These are phyloP conservation scores for Spinus olivaceus DNA, from an alignment of 2,797 vertebrate genomes.

Conservation along the genomic window DNA sequence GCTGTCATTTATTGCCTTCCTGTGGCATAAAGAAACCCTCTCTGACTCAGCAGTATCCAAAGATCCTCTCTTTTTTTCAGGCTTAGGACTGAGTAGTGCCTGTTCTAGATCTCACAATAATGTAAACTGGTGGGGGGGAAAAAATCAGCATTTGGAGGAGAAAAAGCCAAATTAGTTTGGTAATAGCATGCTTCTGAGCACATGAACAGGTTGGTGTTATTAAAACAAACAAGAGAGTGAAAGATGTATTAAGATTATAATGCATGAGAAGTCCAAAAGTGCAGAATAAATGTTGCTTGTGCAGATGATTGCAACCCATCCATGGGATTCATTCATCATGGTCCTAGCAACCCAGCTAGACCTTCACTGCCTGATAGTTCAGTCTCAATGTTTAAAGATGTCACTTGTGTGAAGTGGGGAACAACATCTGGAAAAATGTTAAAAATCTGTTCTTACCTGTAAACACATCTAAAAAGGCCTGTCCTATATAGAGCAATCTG, in stretches of 20 bases:
- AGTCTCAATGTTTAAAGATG: neutral
- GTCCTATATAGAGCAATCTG: neutral
- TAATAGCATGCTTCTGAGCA: neutral
- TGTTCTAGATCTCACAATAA: neutral
- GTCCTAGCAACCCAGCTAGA: neutral
- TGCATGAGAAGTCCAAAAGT: neutral
- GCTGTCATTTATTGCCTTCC: neutral
- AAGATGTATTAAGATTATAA: neutral
- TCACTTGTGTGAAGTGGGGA: neutral
- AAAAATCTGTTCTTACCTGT: neutral
- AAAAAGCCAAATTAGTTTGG: neutral
- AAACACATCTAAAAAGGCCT: neutral
- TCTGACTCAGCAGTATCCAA: neutral
- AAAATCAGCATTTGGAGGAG: neutral
- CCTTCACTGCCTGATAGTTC: neutral
- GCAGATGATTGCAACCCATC: neutral
- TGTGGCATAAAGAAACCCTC: neutral
- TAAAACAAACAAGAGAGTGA: neutral
- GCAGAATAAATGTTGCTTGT: neutral
- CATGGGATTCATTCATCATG: neutral
- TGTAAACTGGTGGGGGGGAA: fast-evolving
- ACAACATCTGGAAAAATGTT: neutral
- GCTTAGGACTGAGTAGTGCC: neutral
- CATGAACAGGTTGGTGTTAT: neutral
- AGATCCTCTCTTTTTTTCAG: neutral